Conservation (phyloP, 2,797 vertebrate species). For the Poecilia picta region DNA sequence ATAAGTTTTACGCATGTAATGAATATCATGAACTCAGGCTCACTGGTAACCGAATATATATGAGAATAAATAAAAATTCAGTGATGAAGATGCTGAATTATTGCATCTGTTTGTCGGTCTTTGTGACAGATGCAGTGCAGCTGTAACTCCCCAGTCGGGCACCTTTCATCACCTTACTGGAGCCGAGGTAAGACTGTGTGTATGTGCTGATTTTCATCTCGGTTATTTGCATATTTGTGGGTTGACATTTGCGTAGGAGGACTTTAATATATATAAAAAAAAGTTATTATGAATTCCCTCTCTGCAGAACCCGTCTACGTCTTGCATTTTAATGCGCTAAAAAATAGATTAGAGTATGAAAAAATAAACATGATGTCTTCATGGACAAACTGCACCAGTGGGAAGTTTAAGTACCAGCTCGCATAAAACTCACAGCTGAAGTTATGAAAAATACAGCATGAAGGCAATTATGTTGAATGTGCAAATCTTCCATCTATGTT, state of each 20-base stretch:
- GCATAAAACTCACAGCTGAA: not conserved
- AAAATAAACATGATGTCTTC: not conserved
- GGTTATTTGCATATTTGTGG: slow-evolving; percentile 28
- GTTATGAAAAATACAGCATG: not conserved
- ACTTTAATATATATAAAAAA: slow-evolving; percentile 12
- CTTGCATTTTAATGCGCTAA: not conserved
- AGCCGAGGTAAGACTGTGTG: slow-evolving; percentile 73
- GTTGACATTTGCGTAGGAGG: slow-evolving; percentile 27
- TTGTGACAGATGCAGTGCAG: slow-evolving; percentile 79
- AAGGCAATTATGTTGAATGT: not conserved
- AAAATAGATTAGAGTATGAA: slow-evolving; percentile 8
- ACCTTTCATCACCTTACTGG: slow-evolving; percentile 75
- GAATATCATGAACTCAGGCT: not conserved
- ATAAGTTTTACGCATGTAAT: slow-evolving; percentile 5
- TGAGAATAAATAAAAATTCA: not conserved
- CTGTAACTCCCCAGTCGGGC: slow-evolving; percentile 67
- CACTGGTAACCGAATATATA: not conserved
- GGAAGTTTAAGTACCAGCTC: not conserved
- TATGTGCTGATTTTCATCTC: slow-evolving; percentile 19
- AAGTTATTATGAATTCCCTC: slow-evolving; percentile 24
- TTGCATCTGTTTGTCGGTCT: slow-evolving; percentile 17
- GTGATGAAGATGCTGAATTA: slow-evolving; percentile 8
- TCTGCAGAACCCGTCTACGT: not conserved
- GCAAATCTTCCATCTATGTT: not conserved
- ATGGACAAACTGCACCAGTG: not conserved